Evolutionary conservation across 2,888 invertebrate species (phyloP), one percentile per base, ranked within the genome.

Genomic region (Orthosia incerta): DNA sequence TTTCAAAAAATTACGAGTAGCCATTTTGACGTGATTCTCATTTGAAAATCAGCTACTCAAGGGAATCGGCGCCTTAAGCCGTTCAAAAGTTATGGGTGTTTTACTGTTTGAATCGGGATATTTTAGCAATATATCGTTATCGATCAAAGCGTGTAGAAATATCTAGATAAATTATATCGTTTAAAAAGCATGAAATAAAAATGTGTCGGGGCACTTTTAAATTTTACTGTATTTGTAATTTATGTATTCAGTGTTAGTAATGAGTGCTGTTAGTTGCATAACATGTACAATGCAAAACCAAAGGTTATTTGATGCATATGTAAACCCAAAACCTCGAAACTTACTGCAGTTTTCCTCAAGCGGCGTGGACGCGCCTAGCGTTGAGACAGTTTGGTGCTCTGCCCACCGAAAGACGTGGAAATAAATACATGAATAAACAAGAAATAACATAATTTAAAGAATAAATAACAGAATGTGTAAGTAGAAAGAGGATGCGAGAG

Each of bases 321-420:
- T 50, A 62, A 57, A 46, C 53, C 51, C 62, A 26, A 26, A 13
- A 71, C 69, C 71, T 57, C 73, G 66, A 77, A 59, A 86, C 86
- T 85, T 86, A 87, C 87, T 55, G 79, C 69, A 85, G 71, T 81
- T 86, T 46, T 87, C 87, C 63, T 87, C 87, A 20, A 86, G 76
- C 64, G 86, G 87, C 39, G 87, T 78, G 0, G 85, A 86, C 20
- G 86, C 86, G 45, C 87, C 86, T 80, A 86, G 76, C 61, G 86
- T 86, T 4, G 86, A 86, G 31, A 86, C 62, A 16, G 87, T 85
- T 68, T 86, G 86, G 60, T 86, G 86, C 71, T 86, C 86, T 86
- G 85, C 79, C 70, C 79, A 77, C 65, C 60, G 79, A 74, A 59
- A 76, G 75, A 77, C 78, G 74, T 79, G 86, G 71, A 78, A 82